Base-by-base conservation (phyloP, 2,888 invertebrate species). In the Callyntrura guangdongensis region DNA sequence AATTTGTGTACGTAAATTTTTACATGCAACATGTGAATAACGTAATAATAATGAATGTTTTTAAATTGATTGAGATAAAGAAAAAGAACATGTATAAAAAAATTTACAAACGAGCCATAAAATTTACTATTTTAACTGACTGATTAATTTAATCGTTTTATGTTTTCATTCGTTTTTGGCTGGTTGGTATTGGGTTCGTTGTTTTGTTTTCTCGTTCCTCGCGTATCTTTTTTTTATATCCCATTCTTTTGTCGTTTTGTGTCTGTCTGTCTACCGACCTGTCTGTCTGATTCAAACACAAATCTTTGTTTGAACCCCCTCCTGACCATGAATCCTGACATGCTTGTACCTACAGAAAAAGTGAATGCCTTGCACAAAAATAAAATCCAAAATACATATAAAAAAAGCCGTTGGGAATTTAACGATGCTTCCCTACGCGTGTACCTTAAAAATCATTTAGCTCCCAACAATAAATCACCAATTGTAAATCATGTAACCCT, bases 401-500 rank as follows among this genome's bases (percentile, higher is more conserved):
- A 36, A 36, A 36, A 36, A 36, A 36, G 36, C 2, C 36, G 2
- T 36, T 36, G 36, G 36, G 36, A 53, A 6, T n/a, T 64, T 25
- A 64, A 25, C 64, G 36, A 45, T 45, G 45, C 8, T 0, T 69
- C 5, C 17, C 36, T 17, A 27, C 36, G 36, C 36, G 2, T 47
- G 22, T 69, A 69, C 36, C 6, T 69, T 36, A 36, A 36, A 59
- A 2, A 45, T 8, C 36, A n/a, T 69, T 36, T 69, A n/a, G 22
- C 61, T 72, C 17, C 47, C 25, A 17, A 56, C 8, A 77, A 56
- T 36, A 79, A 79, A 79, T 79, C 9, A 49, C 74, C 11, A 47
- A n/a, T 20, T 27, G 56, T 82, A 82, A 82, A 82, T 82, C 61
- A 82, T 47, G 12, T 64, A 82, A 82, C 82, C 82, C 59, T 81